Percentiles rank a stretch among this genome's conserved stretches.
Evolutionary conservation across 2,888 invertebrate species (phyloP).

Genomic region (Metallyticus violacea): DNA sequence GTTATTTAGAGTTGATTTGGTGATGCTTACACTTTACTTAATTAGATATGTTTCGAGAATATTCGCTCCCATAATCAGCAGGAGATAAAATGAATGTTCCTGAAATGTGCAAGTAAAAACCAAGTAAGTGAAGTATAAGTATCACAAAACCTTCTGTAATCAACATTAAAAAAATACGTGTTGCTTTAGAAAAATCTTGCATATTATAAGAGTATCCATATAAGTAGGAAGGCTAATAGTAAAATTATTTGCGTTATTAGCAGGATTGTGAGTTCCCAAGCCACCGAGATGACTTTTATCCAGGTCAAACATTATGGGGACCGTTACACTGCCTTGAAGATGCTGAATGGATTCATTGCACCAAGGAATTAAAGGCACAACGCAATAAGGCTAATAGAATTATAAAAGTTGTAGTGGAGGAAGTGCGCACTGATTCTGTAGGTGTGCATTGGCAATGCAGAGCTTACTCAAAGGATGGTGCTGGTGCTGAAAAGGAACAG

Average conservation of each 20-base stretch:
- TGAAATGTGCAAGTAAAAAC: too few relatives aligned
- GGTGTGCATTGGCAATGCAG: conserved; percentile 87
- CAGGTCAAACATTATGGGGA: conserved; percentile 73
- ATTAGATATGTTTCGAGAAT: too few relatives aligned
- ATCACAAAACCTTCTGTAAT: too few relatives aligned
- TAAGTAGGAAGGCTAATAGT: too few relatives aligned
- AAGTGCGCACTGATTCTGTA: conserved; percentile 75
- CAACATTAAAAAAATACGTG: too few relatives aligned
- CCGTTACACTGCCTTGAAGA: conserved; percentile 70
- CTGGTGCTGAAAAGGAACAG: conserved; percentile 56
- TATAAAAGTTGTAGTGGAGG: conserved; percentile 65
- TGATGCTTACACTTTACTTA: too few relatives aligned
- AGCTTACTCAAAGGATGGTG: conserved; percentile 59
- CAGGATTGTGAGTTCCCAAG: conserved; percentile 57
- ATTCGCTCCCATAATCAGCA: too few relatives aligned
- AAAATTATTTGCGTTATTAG: background rate
- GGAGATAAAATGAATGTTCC: too few relatives aligned
- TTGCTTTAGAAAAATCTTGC: too few relatives aligned
- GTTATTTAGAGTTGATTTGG: too few relatives aligned
- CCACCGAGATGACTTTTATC: conserved; percentile 58
- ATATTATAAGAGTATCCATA: too few relatives aligned
- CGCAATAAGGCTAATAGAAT: conserved; percentile 47
- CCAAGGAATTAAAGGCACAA: conserved; percentile 65
- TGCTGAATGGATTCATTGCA: conserved; percentile 76
- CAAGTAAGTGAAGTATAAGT: too few relatives aligned